These are phyloP conservation scores for Labrus mixtus DNA, from an alignment of 2,113 vertebrate species.

Conservation along the genomic window DNA sequence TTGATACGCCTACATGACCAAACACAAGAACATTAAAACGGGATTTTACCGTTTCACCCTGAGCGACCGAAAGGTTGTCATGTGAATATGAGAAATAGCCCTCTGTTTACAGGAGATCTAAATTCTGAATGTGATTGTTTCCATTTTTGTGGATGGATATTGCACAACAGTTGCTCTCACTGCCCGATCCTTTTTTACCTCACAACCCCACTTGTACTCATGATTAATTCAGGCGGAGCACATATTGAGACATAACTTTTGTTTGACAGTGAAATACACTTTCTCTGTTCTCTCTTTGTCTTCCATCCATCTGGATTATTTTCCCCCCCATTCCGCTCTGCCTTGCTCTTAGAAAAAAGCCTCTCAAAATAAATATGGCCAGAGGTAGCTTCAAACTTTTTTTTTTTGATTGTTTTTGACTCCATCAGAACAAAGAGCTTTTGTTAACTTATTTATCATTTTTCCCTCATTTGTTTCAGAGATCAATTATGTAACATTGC, in stretches of 20 bases:
- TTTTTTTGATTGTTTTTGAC: slow-evolving; percentile 28
- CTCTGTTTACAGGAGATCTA: not conserved
- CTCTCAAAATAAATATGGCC: slow-evolving; percentile 21
- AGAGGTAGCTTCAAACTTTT: slow-evolving; percentile 23
- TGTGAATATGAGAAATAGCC: not conserved
- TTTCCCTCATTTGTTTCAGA: slow-evolving; percentile 45
- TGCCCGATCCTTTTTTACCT: not conserved
- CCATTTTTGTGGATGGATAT: not conserved
- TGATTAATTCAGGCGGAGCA: slow-evolving; percentile 46
- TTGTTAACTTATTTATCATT: slow-evolving; percentile 60
- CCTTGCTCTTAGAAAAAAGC: slow-evolving; percentile 7
- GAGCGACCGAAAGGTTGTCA: too few relatives aligned
- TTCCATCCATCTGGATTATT: slow-evolving; percentile 37
- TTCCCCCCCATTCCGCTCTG: not conserved
- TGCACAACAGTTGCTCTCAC: slow-evolving; percentile 3
- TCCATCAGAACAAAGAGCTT: slow-evolving; percentile 39
- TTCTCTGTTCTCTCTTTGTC: slow-evolving; percentile 31
- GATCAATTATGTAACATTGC: slow-evolving; percentile 36
- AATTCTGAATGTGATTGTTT: not conserved
- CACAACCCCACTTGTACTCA: slow-evolving; percentile 18
- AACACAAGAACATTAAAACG: too few relatives aligned
- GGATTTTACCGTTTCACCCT: too few relatives aligned
- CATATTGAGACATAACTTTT: slow-evolving; percentile 24
- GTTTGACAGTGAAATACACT: slow-evolving; percentile 35
- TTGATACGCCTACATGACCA: too few relatives aligned